Conservation (phyloP, 2,888 invertebrate genomes). For the Apantesis nais region DNA sequence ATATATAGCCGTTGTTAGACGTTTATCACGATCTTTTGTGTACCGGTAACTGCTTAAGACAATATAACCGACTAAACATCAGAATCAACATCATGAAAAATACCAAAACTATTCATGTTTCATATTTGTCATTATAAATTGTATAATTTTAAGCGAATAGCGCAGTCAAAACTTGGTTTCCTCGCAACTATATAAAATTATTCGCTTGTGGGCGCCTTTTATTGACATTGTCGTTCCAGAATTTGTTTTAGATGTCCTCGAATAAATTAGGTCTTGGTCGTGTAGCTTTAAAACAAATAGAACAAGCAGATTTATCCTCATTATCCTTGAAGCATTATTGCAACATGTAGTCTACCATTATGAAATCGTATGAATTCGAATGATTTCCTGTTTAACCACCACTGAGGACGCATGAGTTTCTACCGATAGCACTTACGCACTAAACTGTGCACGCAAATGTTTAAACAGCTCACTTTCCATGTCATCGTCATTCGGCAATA, state of each 20-base stretch:
- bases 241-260: constrained; percentile 2
- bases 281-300: constrained; percentile 9
- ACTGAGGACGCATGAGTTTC: constrained; percentile 25
- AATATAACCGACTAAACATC: not conserved
- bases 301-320: constrained; percentile 6
- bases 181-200: not conserved
- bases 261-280: constrained; percentile 4
- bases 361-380: constrained; percentile 8
- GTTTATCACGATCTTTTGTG: not conserved
- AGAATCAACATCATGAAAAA: no score
- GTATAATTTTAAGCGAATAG: no score
- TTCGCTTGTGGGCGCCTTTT: not conserved
- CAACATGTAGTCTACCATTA: constrained; percentile 17
- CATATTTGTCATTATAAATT: not conserved
- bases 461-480: constrained; percentile 52
- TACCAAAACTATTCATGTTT: not conserved
- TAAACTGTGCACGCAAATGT: constrained; percentile 23
- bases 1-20: no score
- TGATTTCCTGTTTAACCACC: constrained; percentile 21
- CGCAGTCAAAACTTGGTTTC: not conserved
- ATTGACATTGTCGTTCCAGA: not conserved
- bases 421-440: constrained; percentile 28
- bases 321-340: not conserved
- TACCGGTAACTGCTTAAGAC: not conserved
- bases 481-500: constrained; percentile 57